These are phyloP conservation scores for Lagria hirta DNA, from an alignment of 2,888 invertebrate genomes.

Conservation along the genomic window DNA sequence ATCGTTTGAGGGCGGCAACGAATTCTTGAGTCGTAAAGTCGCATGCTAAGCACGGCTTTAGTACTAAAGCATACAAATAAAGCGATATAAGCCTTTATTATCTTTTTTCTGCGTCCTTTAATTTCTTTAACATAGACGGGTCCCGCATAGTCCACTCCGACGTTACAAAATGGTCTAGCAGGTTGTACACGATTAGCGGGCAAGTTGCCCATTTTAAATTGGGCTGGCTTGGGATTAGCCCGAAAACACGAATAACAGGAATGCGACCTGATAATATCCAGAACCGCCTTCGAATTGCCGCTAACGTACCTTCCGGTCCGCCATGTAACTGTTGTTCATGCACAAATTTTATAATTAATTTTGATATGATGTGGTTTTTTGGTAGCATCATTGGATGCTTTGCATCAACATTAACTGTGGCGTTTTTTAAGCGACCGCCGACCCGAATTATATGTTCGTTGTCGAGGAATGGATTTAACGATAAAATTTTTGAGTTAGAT, in stretches of 20 bases:
- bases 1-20: neutral
- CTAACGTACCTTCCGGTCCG: conserved; percentile 23
- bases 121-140: conserved; percentile 30
- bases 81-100: conserved; percentile 29
- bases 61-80: conserved; percentile 31
- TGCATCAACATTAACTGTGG: neutral
- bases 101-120: conserved; percentile 21
- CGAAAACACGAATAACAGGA: conserved; percentile 24
- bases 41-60: conserved; percentile 22
- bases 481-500: neutral
- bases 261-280: conserved; percentile 22
- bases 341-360: neutral
- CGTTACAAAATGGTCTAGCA: conserved; percentile 24
- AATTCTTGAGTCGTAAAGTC: neutral
- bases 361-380: conserved; percentile 1
- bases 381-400: conserved; percentile 3
- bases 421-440: neutral
- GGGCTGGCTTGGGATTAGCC: conserved; percentile 19
- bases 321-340: conserved; percentile 22
- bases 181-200: conserved; percentile 27
- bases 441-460: neutral
- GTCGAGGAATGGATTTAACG: neutral
- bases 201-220: conserved; percentile 38
- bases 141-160: conserved; percentile 33
- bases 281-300: conserved; percentile 12